Conservation (phyloP, 2,888 invertebrate genomes). For the Rambutsinella grinnellia region DNA sequence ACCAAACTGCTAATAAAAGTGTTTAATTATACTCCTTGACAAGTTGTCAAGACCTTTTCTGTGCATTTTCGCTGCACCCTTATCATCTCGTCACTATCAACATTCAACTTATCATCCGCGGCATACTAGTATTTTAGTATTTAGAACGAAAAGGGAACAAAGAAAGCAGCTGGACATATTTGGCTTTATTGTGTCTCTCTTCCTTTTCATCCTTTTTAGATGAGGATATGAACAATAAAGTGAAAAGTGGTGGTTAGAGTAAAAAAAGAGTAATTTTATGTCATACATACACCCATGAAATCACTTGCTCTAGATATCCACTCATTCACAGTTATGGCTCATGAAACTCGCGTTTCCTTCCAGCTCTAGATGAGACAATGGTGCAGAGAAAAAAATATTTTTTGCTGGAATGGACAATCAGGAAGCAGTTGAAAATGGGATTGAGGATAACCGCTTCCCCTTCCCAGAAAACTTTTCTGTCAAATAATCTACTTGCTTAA, state of each 20-base stretch:
- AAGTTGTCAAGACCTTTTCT: too few relatives aligned
- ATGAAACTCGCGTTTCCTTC: slow-evolving; percentile 24
- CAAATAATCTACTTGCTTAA: slow-evolving; percentile 19
- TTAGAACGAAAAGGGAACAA: background rate
- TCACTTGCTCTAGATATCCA: slow-evolving; percentile 16
- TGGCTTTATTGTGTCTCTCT: background rate
- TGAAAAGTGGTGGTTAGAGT: background rate
- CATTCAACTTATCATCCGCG: too few relatives aligned
- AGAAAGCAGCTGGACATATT: slow-evolving; percentile 6
- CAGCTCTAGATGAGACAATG: background rate
- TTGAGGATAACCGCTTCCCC: background rate
- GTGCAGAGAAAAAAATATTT: background rate
- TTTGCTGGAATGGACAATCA: background rate
- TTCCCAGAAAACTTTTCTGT: slow-evolving; percentile 21
- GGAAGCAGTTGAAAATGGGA: background rate
- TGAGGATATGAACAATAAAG: background rate
- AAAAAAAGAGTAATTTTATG: slow-evolving; percentile 1
- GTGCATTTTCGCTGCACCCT: too few relatives aligned
- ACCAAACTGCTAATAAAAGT: too few relatives aligned
- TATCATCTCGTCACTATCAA: too few relatives aligned
- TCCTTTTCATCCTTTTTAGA: background rate
- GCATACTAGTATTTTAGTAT: too few relatives aligned
- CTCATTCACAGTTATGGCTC: slow-evolving; percentile 30
- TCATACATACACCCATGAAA: slow-evolving; percentile 36
- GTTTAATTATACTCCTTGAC: too few relatives aligned